Conservation (phyloP, 2,797 vertebrate species). For the Lindbergichthys nudifrons region DNA sequence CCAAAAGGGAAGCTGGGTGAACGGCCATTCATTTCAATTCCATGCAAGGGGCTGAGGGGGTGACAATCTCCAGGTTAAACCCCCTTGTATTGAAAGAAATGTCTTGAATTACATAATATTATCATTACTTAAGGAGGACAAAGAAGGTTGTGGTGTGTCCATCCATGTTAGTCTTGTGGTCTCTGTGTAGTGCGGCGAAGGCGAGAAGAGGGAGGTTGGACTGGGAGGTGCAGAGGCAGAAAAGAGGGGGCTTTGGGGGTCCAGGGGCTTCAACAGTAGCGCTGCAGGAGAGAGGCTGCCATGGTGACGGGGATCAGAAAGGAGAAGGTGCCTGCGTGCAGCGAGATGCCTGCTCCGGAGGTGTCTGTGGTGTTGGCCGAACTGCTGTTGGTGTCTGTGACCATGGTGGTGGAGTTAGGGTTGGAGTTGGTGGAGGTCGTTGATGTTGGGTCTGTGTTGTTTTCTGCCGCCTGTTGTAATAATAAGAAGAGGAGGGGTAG, state of each 20-base stretch:
- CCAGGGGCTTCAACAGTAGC: constrained; percentile 85
- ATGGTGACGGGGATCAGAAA: constrained; percentile 79
- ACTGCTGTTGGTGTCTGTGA: constrained; percentile 55
- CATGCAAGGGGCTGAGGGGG: constrained; percentile 38
- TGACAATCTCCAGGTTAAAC: constrained; percentile 48
- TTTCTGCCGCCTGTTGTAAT: constrained; percentile 68
- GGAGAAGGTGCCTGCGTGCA: constrained; percentile 82
- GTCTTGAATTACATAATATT: constrained; percentile 59
- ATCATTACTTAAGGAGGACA: constrained; percentile 47
- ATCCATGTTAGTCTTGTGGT: constrained; percentile 73
- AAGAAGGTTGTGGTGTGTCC: constrained; percentile 58
- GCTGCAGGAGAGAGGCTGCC: constrained; percentile 85
- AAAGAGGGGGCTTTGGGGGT: constrained; percentile 19
- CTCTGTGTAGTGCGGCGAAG: constrained; percentile 56
- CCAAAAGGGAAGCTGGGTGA: constrained; percentile 54
- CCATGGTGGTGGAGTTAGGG: constrained; percentile 59
- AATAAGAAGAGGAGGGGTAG: neutral
- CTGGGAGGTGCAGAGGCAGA: constrained; percentile 28
- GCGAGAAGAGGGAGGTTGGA: constrained; percentile 37
- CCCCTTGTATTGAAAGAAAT: constrained; percentile 47
- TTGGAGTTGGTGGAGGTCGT: constrained; percentile 64
- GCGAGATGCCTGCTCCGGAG: constrained; percentile 76
- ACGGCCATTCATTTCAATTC: constrained; percentile 62
- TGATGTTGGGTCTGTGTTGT: constrained; percentile 33
- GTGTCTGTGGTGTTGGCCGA: constrained; percentile 74